Conservation (phyloP, 1,140 invertebrate species). For the Muscidifurax raptorellus region DNA sequence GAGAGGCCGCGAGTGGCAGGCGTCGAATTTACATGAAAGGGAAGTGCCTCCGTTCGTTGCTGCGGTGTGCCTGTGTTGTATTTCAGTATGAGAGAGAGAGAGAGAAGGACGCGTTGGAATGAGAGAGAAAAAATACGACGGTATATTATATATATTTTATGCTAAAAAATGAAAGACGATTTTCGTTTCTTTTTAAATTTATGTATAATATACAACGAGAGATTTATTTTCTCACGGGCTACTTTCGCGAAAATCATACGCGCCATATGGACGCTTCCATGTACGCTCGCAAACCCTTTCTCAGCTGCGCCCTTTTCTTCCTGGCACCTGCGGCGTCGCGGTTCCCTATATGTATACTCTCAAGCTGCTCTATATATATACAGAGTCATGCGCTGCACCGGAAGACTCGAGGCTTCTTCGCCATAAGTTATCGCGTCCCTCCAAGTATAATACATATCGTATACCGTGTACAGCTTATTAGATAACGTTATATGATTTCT, state of each 20-base stretch:
- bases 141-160: no score
- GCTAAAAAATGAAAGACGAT: no score
- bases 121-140: neutral
- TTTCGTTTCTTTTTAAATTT: no score
- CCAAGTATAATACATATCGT: no score
- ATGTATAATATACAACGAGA: no score
- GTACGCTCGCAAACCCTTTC: neutral
- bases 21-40: slow-evolving; percentile 25
- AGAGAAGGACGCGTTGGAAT: no score
- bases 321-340: slow-evolving; percentile 26
- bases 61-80: neutral
- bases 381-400: neutral
- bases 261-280: neutral
- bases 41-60: neutral
- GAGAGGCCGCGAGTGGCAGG: slow-evolving; percentile 9
- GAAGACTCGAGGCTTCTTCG: neutral
- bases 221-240: neutral
- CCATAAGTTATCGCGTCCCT: neutral
- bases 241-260: neutral
- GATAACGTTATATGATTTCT: neutral
- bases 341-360: neutral
- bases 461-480: slow-evolving; percentile 9
- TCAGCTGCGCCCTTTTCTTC: neutral
- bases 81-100: neutral
- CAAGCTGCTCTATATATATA: no score